Percentiles rank a stretch among this genome's conserved stretches.
phyloP scores from a whole-genome alignment of 2,888 invertebrate species.

The Phymatocera aterrima region DNA sequence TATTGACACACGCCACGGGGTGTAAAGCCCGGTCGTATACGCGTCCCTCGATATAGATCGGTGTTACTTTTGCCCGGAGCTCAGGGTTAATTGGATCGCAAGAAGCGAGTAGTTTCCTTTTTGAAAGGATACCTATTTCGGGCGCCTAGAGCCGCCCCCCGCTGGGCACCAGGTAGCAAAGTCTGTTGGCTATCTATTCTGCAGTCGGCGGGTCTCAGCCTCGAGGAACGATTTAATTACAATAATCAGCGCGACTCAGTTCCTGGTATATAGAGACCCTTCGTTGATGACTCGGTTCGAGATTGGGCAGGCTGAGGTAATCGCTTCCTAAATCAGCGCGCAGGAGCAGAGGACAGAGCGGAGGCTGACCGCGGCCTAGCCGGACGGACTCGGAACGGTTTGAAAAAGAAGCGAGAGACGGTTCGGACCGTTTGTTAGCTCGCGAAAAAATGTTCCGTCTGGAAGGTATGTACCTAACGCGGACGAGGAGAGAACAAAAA shows the following conservation, averaged over 20 bases:
- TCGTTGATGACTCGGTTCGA: conserved; percentile 62
- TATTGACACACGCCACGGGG: conserved; percentile 29
- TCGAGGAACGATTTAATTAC: conserved; percentile 70
- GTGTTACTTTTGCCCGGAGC: conserved; percentile 26
- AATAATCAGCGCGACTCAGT: conserved; percentile 69
- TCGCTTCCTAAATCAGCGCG: conserved; percentile 63
- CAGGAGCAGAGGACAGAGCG: not conserved
- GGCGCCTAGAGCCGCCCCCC: conserved; percentile 41
- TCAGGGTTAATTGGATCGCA: conserved; percentile 40
- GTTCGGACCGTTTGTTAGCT: not conserved
- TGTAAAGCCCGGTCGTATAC: too few relatives aligned
- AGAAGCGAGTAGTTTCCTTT: conserved; percentile 18
- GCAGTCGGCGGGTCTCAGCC: conserved; percentile 47
- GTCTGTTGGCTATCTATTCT: conserved; percentile 42
- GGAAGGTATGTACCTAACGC: too few relatives aligned
- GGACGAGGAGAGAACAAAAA: too few relatives aligned
- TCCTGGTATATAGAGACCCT: conserved; percentile 62
- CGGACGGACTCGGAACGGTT: not conserved
- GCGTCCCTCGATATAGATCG: conserved; percentile 1
- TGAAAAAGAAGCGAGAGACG: not conserved
- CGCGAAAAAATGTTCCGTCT: not conserved
- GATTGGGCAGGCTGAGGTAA: conserved; percentile 61
- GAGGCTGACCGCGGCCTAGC: not conserved
- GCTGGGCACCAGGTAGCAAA: conserved; percentile 63
- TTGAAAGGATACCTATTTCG: conserved; percentile 41